Percentiles rank a stretch among this genome's conserved stretches.
Conservation (phyloP, 2,113 vertebrate species). For the Percina caprodes region DNA sequence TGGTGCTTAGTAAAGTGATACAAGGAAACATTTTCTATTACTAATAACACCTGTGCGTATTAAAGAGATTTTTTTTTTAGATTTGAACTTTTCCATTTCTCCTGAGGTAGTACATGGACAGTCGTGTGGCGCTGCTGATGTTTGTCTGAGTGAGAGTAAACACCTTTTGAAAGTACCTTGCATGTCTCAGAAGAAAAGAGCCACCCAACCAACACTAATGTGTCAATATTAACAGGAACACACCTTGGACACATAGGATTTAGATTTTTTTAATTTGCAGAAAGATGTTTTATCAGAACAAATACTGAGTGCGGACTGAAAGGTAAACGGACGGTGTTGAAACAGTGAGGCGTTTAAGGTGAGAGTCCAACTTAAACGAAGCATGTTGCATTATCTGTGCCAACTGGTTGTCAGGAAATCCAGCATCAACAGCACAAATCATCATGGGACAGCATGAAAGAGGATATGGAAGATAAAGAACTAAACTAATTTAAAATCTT, state of each 20-base stretch:
- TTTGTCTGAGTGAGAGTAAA: conserved; percentile 18
- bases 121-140: not conserved
- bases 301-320: conserved; percentile 40
- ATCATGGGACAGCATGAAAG: conserved; percentile 11
- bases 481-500: not conserved
- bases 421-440: conserved; percentile 18
- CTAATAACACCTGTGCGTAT: not conserved
- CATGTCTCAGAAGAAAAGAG: conserved; percentile 77
- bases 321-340: conserved; percentile 32
- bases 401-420: conserved; percentile 38
- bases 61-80: not conserved
- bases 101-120: not conserved
- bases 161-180: conserved; percentile 59
- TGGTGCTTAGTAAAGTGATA: not conserved
- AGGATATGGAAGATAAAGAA: not conserved
- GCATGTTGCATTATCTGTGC: conserved; percentile 7
- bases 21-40: conserved; percentile 1
- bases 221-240: conserved; percentile 71
- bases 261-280: conserved; percentile 54
- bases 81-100: not conserved
- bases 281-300: conserved; percentile 61
- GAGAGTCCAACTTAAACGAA: conserved; percentile 1
- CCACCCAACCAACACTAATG: conserved; percentile 82
- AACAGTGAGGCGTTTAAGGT: conserved; percentile 30
- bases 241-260: conserved; percentile 30